A percentile compares a stretch with the other conserved stretches of the same genome.
phyloP scores from a whole-genome alignment of 2,888 invertebrate genomes.

The Drosophila dives region DNA sequence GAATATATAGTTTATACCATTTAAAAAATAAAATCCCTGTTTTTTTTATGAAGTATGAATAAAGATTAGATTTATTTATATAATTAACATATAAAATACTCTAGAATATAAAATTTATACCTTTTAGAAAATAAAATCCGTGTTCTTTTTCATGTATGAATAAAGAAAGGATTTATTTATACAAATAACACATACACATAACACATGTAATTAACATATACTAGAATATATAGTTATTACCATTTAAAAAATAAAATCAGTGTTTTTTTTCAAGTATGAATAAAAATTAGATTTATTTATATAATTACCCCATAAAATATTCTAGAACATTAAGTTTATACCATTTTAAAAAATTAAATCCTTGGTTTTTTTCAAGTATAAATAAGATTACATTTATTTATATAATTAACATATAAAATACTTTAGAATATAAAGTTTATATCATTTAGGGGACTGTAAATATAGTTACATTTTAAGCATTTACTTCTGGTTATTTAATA shows the following conservation, averaged over 20 bases:
- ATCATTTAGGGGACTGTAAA: not conserved
- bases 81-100: not conserved
- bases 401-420: not conserved
- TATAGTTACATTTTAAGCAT: not conserved
- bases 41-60: too few relatives aligned
- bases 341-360: not conserved
- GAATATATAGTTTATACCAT: not conserved
- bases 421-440: not conserved
- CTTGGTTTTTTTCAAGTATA: not conserved
- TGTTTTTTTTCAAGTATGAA: too few relatives aligned
- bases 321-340: too few relatives aligned
- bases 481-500: not conserved
- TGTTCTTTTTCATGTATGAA: too few relatives aligned
- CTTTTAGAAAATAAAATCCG: not conserved
- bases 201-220: too few relatives aligned
- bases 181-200: too few relatives aligned
- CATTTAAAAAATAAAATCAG: too few relatives aligned
- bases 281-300: too few relatives aligned
- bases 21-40: not conserved
- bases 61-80: not conserved
- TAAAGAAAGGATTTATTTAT: too few relatives aligned
- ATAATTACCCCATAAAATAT: too few relatives aligned
- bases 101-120: not conserved
- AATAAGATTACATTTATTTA: not conserved
- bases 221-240: too few relatives aligned